phyloP scores from a whole-genome alignment of 2,888 invertebrate genomes.

The Drosophila nigricruria region DNA sequence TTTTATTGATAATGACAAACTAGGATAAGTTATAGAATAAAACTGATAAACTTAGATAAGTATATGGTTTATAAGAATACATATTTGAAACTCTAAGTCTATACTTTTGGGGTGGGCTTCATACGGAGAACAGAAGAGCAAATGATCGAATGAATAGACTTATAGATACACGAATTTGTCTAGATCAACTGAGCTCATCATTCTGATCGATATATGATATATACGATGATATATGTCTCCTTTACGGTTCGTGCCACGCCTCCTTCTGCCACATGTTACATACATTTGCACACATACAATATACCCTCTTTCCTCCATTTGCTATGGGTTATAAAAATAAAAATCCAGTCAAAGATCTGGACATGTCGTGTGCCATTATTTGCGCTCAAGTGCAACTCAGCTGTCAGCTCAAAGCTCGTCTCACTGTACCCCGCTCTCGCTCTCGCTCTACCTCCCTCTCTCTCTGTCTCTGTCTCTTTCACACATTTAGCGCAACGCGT shows the following conservation, averaged over 20 bases:
- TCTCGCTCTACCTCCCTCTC: background rate
- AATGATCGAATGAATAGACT: background rate
- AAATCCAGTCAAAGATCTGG: conserved; percentile 8
- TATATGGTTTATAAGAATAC: too few relatives aligned
- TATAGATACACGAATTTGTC: background rate
- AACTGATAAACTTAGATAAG: too few relatives aligned
- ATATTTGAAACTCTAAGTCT: too few relatives aligned
- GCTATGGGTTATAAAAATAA: background rate
- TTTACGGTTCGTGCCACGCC: background rate
- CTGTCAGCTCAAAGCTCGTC: conserved; percentile 53
- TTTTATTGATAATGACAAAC: too few relatives aligned
- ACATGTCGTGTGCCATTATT: conserved; percentile 70
- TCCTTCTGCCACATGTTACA: background rate
- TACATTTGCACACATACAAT: background rate
- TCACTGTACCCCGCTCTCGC: background rate
- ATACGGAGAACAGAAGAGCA: too few relatives aligned
- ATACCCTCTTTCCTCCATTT: background rate
- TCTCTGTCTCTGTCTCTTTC: background rate
- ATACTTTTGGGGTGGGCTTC: too few relatives aligned
- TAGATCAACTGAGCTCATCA: background rate
- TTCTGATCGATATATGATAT: background rate
- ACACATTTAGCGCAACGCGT: conserved; percentile 47
- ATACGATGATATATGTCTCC: too few relatives aligned
- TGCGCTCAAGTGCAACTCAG: conserved; percentile 68
- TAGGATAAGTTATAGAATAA: too few relatives aligned